phyloP scores from a whole-genome alignment of 2,113 vertebrate genomes.

The Pluvialis apricaria region DNA sequence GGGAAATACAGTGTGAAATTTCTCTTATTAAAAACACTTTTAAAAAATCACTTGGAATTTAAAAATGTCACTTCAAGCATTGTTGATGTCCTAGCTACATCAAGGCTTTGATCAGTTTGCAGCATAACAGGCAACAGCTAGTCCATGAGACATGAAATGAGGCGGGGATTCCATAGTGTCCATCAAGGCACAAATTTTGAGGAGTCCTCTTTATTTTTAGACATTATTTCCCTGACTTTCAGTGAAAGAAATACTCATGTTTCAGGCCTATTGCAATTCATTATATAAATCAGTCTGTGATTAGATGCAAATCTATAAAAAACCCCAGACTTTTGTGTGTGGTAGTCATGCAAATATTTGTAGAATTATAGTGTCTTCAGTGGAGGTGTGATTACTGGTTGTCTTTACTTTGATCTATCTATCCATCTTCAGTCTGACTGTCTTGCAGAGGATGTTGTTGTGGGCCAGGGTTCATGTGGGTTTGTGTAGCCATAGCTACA shows the following conservation, averaged over 20 bases:
- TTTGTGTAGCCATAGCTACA: background rate
- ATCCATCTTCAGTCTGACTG: background rate
- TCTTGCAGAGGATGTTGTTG: background rate
- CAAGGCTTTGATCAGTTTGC: background rate
- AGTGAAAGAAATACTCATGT: background rate
- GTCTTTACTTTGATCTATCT: background rate
- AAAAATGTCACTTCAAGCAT: background rate
- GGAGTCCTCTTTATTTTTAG: background rate
- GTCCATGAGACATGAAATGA: background rate
- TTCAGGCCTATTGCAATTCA: background rate
- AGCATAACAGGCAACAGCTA: background rate
- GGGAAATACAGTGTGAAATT: background rate
- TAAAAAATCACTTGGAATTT: background rate
- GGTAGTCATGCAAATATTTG: background rate
- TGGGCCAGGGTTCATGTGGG: background rate
- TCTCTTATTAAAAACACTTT: background rate
- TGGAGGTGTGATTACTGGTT: background rate
- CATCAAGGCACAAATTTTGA: background rate
- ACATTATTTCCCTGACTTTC: background rate
- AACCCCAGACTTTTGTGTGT: background rate
- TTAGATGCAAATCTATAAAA: background rate
- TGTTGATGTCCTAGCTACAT: background rate
- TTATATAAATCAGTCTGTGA: background rate
- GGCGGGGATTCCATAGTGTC: rapidly evolving
- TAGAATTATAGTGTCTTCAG: rapidly evolving